phyloP scores from a whole-genome alignment of 2,888 invertebrate genomes.

The Limenitis arthemis region DNA sequence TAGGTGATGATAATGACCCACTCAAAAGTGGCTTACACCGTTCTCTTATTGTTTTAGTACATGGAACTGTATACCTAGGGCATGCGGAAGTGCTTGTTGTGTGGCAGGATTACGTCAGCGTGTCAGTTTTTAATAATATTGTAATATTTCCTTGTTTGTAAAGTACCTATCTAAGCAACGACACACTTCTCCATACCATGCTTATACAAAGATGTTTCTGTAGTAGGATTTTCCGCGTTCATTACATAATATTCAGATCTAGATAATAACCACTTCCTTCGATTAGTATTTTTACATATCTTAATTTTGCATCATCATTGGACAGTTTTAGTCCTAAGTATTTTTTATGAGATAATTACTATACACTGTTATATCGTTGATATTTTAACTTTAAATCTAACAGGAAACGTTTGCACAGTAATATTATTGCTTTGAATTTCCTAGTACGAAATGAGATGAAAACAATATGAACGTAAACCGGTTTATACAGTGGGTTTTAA shows the following conservation, averaged over 20 bases:
- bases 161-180: constrained; percentile 26
- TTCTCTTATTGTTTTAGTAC: constrained; percentile 14
- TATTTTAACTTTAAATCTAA: constrained; percentile 21
- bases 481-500: constrained; percentile 54
- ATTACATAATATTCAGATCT: too few species aligned
- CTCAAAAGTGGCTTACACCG: background rate
- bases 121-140: constrained; percentile 65
- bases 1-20: background rate
- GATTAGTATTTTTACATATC: too few species aligned
- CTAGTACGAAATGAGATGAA: constrained; percentile 66
- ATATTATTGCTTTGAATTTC: constrained; percentile 53
- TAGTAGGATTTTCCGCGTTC: background rate
- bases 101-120: constrained; percentile 62
- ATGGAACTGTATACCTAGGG: constrained; percentile 44
- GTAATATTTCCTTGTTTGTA: constrained; percentile 63
- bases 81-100: constrained; percentile 61
- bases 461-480: constrained; percentile 66
- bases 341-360: too few species aligned
- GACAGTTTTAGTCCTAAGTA: background rate
- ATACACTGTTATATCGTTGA: background rate
- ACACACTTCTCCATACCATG: constrained; percentile 2
- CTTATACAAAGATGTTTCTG: background rate
- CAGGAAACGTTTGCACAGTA: constrained; percentile 59
- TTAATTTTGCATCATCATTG: background rate
- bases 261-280: background rate